A percentile compares a stretch with the other conserved stretches of the same genome.
phyloP scores from a whole-genome alignment of 2,888 invertebrate genomes.

The Lamproptera curius region DNA sequence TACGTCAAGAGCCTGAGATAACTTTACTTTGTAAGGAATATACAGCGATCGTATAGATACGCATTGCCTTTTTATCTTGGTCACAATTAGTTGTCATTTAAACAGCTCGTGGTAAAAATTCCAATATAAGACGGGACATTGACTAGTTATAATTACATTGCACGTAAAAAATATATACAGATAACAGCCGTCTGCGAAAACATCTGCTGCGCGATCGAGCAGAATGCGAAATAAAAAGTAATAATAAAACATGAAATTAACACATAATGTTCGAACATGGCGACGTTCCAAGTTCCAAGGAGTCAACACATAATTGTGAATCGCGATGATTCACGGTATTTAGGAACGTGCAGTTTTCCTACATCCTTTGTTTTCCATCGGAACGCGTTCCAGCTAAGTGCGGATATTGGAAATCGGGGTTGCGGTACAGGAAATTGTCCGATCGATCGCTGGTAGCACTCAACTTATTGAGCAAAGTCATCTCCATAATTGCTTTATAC shows the following conservation, averaged over 20 bases:
- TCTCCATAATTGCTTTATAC: conserved; percentile 32
- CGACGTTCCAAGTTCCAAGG: conserved; percentile 18
- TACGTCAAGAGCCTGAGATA: too few relatives aligned
- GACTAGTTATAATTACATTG: neutral
- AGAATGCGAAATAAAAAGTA: conserved; percentile 15
- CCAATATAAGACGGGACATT: neutral
- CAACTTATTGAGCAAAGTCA: conserved; percentile 55
- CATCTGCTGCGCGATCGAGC: conserved; percentile 8
- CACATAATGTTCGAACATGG: conserved; percentile 20
- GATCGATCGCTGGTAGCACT: conserved; percentile 58
- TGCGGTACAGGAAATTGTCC: conserved; percentile 64
- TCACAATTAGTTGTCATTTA: neutral
- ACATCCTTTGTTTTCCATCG: conserved; percentile 22
- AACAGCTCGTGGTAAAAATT: neutral
- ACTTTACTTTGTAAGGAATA: too few relatives aligned
- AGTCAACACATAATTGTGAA: conserved; percentile 19
- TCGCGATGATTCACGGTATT: conserved; percentile 18
- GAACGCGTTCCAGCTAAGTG: conserved; percentile 38
- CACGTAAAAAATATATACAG: conserved; percentile 1
- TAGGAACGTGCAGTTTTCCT: conserved; percentile 10
- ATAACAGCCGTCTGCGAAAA: conserved; percentile 7
- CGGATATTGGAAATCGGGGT: conserved; percentile 75
- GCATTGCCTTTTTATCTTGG: conserved; percentile 7
- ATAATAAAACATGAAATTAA: conserved; percentile 10
- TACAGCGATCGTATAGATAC: too few relatives aligned